These are phyloP conservation scores for Gnatocerus cornutus DNA, from an alignment of 2,888 invertebrate genomes.

Conservation along the genomic window DNA sequence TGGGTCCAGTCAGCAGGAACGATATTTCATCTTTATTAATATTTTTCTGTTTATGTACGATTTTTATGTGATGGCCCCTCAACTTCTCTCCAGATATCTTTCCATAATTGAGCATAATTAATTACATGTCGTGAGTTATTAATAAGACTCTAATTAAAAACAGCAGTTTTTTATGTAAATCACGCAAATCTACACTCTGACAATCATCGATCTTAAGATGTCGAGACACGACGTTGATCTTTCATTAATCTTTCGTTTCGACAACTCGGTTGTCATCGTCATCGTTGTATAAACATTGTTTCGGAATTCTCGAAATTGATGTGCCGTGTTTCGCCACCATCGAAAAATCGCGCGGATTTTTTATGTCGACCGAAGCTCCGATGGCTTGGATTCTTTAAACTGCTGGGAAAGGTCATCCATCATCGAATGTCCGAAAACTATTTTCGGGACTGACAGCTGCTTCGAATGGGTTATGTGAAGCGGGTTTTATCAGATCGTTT, in stretches of 20 bases:
- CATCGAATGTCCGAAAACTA: conserved; percentile 22
- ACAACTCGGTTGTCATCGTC: conserved; percentile 14
- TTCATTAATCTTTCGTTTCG: conserved; percentile 25
- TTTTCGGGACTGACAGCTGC: conserved; percentile 24
- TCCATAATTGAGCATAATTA: conserved; percentile 42
- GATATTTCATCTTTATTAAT: conserved; percentile 47
- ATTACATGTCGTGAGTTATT: conserved; percentile 36
- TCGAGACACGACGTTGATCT: background rate
- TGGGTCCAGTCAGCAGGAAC: conserved; percentile 36
- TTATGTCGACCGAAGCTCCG: conserved; percentile 16
- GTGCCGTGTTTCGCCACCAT: conserved; percentile 13
- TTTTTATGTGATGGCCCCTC: conserved; percentile 34
- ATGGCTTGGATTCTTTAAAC: conserved; percentile 18
- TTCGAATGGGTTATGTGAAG: conserved; percentile 3
- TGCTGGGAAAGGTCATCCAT: conserved; percentile 26
- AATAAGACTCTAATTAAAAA: conserved; percentile 37
- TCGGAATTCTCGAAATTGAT: conserved; percentile 12
- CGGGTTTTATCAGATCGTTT: conserved; percentile 2
- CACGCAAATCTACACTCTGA: background rate
- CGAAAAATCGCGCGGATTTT: conserved; percentile 9
- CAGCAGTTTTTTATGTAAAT: conserved; percentile 24
- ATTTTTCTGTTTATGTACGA: conserved; percentile 36
- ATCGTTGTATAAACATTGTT: background rate
- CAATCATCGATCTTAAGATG: conserved; percentile 20
- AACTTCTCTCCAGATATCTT: conserved; percentile 28